Conservation (phyloP, 2,797 vertebrate genomes). For the Triplophysa bombifrons region DNA sequence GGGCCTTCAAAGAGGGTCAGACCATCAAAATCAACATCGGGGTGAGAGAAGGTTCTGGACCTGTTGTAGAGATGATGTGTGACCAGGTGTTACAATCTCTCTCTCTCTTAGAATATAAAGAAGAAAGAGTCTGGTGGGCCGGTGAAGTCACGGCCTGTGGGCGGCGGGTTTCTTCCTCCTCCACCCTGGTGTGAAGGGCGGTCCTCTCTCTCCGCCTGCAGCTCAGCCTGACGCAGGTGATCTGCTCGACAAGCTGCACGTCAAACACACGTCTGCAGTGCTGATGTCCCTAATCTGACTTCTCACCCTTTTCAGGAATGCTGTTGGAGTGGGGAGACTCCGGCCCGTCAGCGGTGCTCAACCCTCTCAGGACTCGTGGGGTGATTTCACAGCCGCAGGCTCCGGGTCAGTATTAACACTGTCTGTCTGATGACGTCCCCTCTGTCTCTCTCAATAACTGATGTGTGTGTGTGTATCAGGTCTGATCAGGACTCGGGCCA, state of each 20-base stretch:
- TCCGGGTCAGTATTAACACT: conserved; percentile 80
- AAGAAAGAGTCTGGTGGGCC: conserved; percentile 82
- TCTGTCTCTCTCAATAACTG: conserved; percentile 33
- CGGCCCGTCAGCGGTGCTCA: conserved; percentile 31
- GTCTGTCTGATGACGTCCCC: background rate
- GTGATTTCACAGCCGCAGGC: conserved; percentile 91
- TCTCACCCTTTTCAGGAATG: conserved; percentile 50
- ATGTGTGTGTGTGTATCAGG: conserved; percentile 65
- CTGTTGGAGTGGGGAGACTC: conserved; percentile 70
- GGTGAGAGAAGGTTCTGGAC: conserved; percentile 72
- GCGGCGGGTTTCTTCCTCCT: conserved; percentile 65
- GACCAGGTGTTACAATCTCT: background rate
- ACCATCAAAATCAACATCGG: conserved; percentile 97
- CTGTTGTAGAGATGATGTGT: background rate
- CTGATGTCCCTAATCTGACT: background rate
- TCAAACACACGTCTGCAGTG: background rate
- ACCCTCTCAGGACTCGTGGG: conserved; percentile 83
- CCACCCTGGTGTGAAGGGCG: conserved; percentile 51
- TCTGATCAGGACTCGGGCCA: conserved; percentile 76
- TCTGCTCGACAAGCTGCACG: background rate
- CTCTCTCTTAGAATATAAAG: conserved; percentile 83
- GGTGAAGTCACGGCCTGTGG: conserved; percentile 70
- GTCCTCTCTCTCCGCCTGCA: conserved; percentile 53
- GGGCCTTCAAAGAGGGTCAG: conserved; percentile 95
- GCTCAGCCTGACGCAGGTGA: conserved; percentile 75